Conservation (phyloP, 2,797 vertebrate species). For the Leptoclinus maculatus region DNA sequence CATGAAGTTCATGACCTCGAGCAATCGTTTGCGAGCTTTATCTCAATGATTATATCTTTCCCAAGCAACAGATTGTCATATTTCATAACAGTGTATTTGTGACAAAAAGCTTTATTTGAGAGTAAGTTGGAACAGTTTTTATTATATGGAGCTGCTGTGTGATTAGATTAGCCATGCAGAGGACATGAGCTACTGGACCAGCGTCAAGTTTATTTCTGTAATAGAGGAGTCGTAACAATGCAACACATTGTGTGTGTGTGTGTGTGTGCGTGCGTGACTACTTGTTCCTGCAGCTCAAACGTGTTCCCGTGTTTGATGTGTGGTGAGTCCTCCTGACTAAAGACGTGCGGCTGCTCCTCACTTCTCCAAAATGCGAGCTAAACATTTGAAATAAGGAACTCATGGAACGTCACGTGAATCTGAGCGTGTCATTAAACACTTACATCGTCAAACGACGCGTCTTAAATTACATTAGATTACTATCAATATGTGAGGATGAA, state of each 20-base stretch:
- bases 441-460: not conserved
- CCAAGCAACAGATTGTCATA: too few species aligned
- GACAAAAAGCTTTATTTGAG: constrained; percentile 30
- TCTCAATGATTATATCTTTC: constrained; percentile 1
- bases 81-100: constrained; percentile 30
- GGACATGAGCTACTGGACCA: constrained; percentile 8
- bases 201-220: not conserved
- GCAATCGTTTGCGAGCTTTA: constrained; percentile 11
- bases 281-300: not conserved
- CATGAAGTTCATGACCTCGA: constrained; percentile 49
- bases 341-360: not conserved
- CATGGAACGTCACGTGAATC: not conserved
- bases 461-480: not conserved
- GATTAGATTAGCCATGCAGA: constrained; percentile 36
- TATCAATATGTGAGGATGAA: not conserved
- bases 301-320: not conserved
- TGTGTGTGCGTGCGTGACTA: not conserved
- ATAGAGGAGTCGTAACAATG: too few species aligned
- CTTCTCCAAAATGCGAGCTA: constrained; percentile 11
- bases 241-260: not conserved
- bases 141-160: not conserved
- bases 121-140: not conserved
- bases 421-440: not conserved
- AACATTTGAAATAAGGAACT: constrained; percentile 34
- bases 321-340: not conserved